phyloP scores from a whole-genome alignment of 2,888 invertebrate species.

The Camptogramma bilineatum region DNA sequence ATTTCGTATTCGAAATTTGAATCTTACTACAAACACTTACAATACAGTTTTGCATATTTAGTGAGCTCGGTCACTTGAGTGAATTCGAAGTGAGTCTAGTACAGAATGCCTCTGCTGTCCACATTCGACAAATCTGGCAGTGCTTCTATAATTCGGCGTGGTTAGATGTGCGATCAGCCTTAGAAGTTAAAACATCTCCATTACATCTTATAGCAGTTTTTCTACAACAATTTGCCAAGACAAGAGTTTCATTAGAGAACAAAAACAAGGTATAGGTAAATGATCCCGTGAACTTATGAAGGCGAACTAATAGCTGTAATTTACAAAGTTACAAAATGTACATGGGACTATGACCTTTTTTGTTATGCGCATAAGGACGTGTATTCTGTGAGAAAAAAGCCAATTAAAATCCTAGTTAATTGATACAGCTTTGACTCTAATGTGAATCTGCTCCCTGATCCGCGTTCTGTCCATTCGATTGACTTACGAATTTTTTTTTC shows the following conservation, averaged over 20 bases:
- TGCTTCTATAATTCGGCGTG: too few species aligned
- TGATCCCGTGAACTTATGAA: slow-evolving; percentile 17
- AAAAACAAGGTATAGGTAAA: neutral
- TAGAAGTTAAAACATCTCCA: neutral
- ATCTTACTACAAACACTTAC: too few species aligned
- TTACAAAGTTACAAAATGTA: neutral
- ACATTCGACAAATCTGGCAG: too few species aligned
- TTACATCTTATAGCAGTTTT: neutral
- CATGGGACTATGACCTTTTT: slow-evolving; percentile 14
- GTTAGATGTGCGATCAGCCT: too few species aligned
- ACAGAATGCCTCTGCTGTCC: too few species aligned
- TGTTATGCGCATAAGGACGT: neutral
- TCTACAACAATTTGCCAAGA: neutral
- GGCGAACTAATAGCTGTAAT: slow-evolving; percentile 18
- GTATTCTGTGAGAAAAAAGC: slow-evolving; percentile 16
- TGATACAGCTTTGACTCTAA: slow-evolving; percentile 33
- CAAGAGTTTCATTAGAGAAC: neutral
- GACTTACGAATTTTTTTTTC: neutral
- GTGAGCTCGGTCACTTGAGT: too few species aligned
- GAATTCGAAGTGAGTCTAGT: too few species aligned
- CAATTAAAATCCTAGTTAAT: slow-evolving; percentile 37
- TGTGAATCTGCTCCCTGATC: slow-evolving; percentile 19
- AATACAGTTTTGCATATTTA: too few species aligned
- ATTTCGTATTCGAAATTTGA: too few species aligned
- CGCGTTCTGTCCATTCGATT: slow-evolving; percentile 8